Evolutionary conservation across 2,888 invertebrate species (phyloP).

Genomic region (Pseudococcus jackbeardsleyi): DNA sequence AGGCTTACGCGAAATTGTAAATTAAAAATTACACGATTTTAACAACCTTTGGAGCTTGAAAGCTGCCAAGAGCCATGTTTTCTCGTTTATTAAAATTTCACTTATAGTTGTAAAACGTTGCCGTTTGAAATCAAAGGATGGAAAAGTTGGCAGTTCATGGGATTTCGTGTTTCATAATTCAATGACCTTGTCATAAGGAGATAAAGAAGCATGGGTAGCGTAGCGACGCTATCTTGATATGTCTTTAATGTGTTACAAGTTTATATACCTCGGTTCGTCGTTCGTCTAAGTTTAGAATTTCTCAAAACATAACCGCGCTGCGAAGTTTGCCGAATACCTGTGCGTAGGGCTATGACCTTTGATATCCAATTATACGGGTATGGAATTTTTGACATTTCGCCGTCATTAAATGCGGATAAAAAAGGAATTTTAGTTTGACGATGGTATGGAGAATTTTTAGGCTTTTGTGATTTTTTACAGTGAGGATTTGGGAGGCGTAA

Average conservation of each 20-base stretch:
- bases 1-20: background rate
- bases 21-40: background rate
- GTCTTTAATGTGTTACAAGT: slow-evolving; percentile 31
- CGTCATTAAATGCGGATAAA: too few relatives aligned
- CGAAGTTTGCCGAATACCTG: background rate
- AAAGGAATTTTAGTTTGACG: too few relatives aligned
- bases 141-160: background rate
- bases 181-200: slow-evolving; percentile 27
- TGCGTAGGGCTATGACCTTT: background rate
- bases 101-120: background rate
- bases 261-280: background rate
- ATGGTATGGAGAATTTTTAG: too few relatives aligned
- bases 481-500: too few relatives aligned
- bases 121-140: slow-evolving; percentile 27
- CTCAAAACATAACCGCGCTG: background rate
- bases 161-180: slow-evolving; percentile 17
- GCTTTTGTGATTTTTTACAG: too few relatives aligned
- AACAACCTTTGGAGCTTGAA: background rate
- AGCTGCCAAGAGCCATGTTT: background rate
- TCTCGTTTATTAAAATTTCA: slow-evolving; percentile 28
- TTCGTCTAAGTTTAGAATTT: background rate
- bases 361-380: background rate
- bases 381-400: too few relatives aligned
- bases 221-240: slow-evolving; percentile 10
- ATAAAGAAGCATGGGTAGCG: background rate